phyloP scores from a whole-genome alignment of 2,888 invertebrate species.

The Cosmorhoe ocellata region DNA sequence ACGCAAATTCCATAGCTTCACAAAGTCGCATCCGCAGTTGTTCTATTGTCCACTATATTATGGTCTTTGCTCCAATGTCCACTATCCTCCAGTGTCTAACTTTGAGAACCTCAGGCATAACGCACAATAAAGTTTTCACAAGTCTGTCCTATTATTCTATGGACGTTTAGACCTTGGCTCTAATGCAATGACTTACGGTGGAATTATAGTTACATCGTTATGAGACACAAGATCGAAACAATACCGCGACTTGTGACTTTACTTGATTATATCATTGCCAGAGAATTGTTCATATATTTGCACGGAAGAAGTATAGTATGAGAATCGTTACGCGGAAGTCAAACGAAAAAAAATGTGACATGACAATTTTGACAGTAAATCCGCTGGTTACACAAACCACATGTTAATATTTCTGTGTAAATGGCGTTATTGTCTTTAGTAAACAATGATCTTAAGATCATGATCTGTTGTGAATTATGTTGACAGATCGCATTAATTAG shows the following conservation, averaged over 20 bases:
- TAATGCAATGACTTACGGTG: constrained; percentile 46
- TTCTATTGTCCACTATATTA: too few relatives aligned
- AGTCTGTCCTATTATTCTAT: constrained; percentile 19
- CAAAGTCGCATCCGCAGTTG: too few relatives aligned
- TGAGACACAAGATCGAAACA: constrained; percentile 17
- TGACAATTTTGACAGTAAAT: too few relatives aligned
- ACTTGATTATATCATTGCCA: constrained; percentile 16
- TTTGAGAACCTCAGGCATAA: constrained; percentile 33
- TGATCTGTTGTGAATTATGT: not conserved
- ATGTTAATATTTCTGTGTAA: not conserved
- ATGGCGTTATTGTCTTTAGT: not conserved
- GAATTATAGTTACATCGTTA: constrained; percentile 5
- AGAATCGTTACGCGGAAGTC: too few relatives aligned
- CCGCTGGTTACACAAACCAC: not conserved
- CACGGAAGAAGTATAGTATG: too few relatives aligned
- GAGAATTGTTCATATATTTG: too few relatives aligned
- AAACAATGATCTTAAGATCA: constrained; percentile 5
- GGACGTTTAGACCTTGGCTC: constrained; percentile 40
- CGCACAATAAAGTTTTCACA: constrained; percentile 49
- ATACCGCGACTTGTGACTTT: constrained; percentile 16
- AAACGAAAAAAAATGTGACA: too few relatives aligned
- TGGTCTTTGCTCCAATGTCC: too few relatives aligned
- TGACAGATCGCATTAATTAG: constrained; percentile 5
- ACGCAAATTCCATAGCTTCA: too few relatives aligned
- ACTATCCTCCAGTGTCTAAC: too few relatives aligned